Percentiles rank a stretch among this genome's conserved stretches.
Evolutionary conservation across 1,140 invertebrate genomes (phyloP).

Genomic region (Bombus consobrinus): DNA sequence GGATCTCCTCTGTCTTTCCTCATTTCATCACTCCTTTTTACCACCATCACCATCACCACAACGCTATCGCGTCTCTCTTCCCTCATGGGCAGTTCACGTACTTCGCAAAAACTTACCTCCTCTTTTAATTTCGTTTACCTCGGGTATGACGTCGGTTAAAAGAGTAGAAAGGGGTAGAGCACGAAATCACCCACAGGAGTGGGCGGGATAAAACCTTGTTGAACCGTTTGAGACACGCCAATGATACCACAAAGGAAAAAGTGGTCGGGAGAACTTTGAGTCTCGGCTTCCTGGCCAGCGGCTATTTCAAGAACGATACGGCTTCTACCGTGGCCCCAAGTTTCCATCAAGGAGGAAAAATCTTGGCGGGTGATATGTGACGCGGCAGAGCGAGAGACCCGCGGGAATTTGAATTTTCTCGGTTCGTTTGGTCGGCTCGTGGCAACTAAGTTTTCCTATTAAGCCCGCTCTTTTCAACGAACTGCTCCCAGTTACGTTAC

Average conservation of each 20-base stretch:
- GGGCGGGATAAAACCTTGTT: slow-evolving; percentile 27
- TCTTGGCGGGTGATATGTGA: slow-evolving; percentile 41
- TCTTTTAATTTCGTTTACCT: slow-evolving; percentile 80
- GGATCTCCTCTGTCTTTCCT: slow-evolving; percentile 21
- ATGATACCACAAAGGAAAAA: slow-evolving; percentile 68
- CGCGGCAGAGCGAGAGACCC: not conserved
- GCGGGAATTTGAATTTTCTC: slow-evolving; percentile 46
- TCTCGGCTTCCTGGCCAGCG: slow-evolving; percentile 66
- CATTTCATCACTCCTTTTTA: slow-evolving; percentile 36
- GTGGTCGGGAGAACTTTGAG: slow-evolving; percentile 70
- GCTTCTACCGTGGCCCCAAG: not conserved
- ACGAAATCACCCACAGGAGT: not conserved
- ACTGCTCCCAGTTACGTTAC: not conserved
- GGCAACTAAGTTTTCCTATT: slow-evolving; percentile 25
- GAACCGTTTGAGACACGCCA: slow-evolving; percentile 64
- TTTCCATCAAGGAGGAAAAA: slow-evolving; percentile 37
- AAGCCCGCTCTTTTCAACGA: not conserved
- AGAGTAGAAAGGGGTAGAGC: not conserved
- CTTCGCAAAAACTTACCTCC: slow-evolving; percentile 72
- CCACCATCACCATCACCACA: not conserved
- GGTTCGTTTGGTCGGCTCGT: not conserved
- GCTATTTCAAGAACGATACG: slow-evolving; percentile 44
- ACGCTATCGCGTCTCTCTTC: not conserved
- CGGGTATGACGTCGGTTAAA: slow-evolving; percentile 29
- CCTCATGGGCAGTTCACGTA: slow-evolving; percentile 11